Evolutionary conservation across 2,113 vertebrate species (phyloP), one percentile per base, ranked within the genome.

Genomic region (Neogobius melanostomus): DNA sequence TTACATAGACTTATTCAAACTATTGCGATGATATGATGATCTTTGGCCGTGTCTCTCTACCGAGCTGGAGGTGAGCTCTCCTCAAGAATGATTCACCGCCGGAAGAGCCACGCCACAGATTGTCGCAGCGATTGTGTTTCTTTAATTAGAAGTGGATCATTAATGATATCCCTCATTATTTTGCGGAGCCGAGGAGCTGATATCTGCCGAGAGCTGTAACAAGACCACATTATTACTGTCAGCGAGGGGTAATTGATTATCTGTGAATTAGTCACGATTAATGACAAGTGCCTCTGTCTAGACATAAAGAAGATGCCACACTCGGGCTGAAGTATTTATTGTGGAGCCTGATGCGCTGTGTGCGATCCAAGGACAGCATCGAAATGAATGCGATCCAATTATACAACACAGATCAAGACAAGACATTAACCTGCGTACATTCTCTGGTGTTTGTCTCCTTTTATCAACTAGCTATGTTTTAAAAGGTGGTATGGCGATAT

Each of bases 11-110:
- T 36, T 36, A 36, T 36, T 36, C 28, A 36, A 36, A 36, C 28
- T 3, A 36, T 5, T 36, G 28, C 28, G 7, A 28, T 56, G 28
- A 56, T 28, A 11, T 77, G 69, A 64, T 82, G 64, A 57, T 80
- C 28, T 1, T 36, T 85, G 81, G 80, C 78, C 68, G 72, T 74
- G 54, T 56, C 43, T 79, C 59, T 72, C 70, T 76, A 75, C 17
- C 7, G n/a, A 4, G 67, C 14, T 1, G 69, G 74, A 52, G 57
- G 52, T n/a, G 43, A 53, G 46, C 52, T 36, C 12, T 67, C 71
- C 54, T 71, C 10, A 44, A 12, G 45, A 12, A 51, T 73, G 71
- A 68, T 73, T 77, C 43, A 6, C 36, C 6, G 57, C 12, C 3
- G 36, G 59, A 44, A 44, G 42, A 44, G 59, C 15, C 42, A 5